Percentiles rank a stretch among this genome's conserved stretches.
Conservation (phyloP, 1,140 invertebrate genomes). For the Drosophila takahashii region DNA sequence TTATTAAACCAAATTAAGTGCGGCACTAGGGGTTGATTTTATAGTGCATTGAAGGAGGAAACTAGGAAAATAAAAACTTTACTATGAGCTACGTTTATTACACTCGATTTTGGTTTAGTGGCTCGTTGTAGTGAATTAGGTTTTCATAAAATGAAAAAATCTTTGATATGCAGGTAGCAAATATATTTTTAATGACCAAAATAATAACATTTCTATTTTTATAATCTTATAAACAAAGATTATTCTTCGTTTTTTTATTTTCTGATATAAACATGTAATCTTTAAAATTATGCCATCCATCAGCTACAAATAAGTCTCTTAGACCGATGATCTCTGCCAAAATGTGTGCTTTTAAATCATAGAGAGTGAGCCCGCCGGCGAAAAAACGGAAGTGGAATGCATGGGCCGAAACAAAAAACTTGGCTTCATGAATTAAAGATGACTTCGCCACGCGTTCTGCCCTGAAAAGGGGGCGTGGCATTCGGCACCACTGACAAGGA, state of each 20-base stretch:
- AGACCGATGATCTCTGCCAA: neutral
- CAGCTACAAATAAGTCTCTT: constrained; percentile 23
- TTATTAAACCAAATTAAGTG: constrained; percentile 1
- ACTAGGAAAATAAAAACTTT: neutral
- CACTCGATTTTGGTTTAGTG: neutral
- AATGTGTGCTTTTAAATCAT: constrained; percentile 42
- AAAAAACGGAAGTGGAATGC: constrained; percentile 31
- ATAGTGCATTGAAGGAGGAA: neutral
- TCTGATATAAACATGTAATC: too few relatives aligned
- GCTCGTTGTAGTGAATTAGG: neutral
- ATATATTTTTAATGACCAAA: too few relatives aligned
- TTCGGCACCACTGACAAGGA: constrained; percentile 30
- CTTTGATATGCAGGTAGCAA: too few relatives aligned
- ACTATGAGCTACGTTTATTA: neutral
- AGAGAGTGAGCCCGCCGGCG: constrained; percentile 13
- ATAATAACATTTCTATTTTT: too few relatives aligned
- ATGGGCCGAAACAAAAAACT: constrained; percentile 45
- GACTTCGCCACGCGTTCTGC: constrained; percentile 49
- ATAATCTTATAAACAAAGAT: too few relatives aligned
- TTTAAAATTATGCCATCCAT: constrained; percentile 1
- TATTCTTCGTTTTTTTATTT: too few relatives aligned
- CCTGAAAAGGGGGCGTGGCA: constrained; percentile 50
- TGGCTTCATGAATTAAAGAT: constrained; percentile 76
- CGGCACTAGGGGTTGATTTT: neutral
- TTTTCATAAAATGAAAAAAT: neutral